Conservation (phyloP, 2,797 vertebrate species). For the Premnoplex brunnescens region DNA sequence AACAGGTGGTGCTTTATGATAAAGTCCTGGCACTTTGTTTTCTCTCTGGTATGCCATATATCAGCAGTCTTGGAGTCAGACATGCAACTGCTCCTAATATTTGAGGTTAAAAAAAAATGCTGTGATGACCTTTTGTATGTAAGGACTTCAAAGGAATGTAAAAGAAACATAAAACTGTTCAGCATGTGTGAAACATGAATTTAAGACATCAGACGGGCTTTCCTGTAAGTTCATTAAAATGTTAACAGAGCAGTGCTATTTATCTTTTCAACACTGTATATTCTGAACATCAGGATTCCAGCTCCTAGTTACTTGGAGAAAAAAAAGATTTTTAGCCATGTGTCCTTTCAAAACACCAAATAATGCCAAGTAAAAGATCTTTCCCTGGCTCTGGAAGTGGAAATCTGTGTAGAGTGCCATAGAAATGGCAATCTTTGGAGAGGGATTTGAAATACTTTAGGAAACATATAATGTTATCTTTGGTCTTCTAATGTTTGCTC, state of each 20-base stretch:
- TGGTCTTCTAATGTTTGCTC: neutral
- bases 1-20: neutral
- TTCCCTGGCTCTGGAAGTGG: neutral
- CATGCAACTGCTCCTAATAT: neutral
- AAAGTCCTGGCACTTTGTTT: neutral
- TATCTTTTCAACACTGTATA: constrained; percentile 19
- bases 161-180: neutral
- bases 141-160: constrained; percentile 4
- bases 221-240: neutral
- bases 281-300: neutral
- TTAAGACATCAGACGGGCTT: neutral
- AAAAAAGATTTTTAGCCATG: neutral
- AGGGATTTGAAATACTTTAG: neutral
- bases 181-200: constrained; percentile 4
- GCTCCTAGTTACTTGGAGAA: neutral
- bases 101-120: neutral
- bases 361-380: neutral
- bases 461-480: neutral
- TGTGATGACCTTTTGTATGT: neutral
- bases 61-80: neutral
- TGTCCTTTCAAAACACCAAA: neutral
- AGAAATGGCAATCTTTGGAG: neutral
- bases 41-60: neutral
- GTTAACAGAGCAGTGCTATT: neutral
- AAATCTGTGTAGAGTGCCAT: neutral